A percentile compares a stretch with the other conserved stretches of the same genome.
phyloP scores from a whole-genome alignment of 2,113 vertebrate genomes.

The Actenoides lindsayi region DNA sequence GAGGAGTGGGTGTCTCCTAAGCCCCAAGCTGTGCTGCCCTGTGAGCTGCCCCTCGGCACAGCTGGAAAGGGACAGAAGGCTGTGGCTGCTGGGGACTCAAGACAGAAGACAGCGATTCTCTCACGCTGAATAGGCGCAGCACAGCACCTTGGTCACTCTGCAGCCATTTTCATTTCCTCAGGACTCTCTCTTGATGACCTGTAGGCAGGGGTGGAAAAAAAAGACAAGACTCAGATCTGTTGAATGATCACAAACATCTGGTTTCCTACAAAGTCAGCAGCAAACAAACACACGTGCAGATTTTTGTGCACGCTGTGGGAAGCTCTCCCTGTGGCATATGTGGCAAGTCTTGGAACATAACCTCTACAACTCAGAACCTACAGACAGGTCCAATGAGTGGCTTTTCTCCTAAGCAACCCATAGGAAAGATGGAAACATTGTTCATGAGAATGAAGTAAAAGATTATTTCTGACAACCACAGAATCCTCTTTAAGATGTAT shows the following conservation, averaged over 20 bases:
- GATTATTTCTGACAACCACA: background rate
- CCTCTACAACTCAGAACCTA: background rate
- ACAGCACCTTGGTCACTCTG: constrained; percentile 56
- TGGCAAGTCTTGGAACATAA: background rate
- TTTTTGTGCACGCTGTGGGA: background rate
- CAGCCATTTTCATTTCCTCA: constrained; percentile 71
- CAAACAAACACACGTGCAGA: background rate
- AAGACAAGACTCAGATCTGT: background rate
- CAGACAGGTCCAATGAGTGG: background rate
- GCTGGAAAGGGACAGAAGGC: constrained; percentile 24
- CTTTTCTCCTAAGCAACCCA: background rate
- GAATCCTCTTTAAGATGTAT: background rate
- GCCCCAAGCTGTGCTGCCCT: background rate
- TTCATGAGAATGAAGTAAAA: background rate
- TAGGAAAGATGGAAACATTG: background rate
- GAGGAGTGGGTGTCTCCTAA: background rate
- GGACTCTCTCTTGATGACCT: constrained; percentile 72
- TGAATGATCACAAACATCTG: background rate
- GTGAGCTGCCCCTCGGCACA: constrained; percentile 10
- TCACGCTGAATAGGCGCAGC: background rate
- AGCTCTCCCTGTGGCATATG: background rate
- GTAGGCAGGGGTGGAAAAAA: background rate
- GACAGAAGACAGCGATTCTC: background rate
- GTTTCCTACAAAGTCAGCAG: background rate
- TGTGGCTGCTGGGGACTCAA: constrained; percentile 12